These are phyloP conservation scores for Patiria pectinifera DNA, from an alignment of 53 echinoderm and acorn worm genomes.

Conservation along the genomic window DNA sequence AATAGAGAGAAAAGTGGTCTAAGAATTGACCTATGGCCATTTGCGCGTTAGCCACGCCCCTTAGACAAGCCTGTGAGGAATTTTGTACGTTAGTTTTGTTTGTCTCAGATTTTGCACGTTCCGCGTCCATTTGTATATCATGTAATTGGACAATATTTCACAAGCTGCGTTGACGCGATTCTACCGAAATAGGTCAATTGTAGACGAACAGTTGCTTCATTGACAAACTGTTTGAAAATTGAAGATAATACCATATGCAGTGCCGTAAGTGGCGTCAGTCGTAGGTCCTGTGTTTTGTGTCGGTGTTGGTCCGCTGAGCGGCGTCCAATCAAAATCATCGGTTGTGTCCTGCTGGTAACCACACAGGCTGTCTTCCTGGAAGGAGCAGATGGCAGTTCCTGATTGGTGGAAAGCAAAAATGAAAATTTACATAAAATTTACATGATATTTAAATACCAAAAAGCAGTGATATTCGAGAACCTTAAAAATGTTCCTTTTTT, in stretches of 20 bases:
- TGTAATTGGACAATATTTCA: no score
- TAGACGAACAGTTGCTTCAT: no score
- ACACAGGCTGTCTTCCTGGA: slow-evolving; percentile 66
- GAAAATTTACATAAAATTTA: neutral
- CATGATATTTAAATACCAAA: neutral
- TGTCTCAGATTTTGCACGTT: no score
- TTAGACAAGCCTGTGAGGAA: no score
- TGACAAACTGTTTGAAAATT: neutral
- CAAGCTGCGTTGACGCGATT: no score
- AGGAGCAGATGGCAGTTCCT: slow-evolving; percentile 66
- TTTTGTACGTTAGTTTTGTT: no score
- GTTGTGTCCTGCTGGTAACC: slow-evolving; percentile 69
- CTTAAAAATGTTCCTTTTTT: neutral
- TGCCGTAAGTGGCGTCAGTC: slow-evolving; percentile 61
- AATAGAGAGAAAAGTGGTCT: no score
- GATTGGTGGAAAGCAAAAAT: slow-evolving; percentile 1
- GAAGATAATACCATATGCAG: slow-evolving; percentile 53
- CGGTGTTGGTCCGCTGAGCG: slow-evolving; percentile 51
- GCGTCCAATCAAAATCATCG: slow-evolving; percentile 79
- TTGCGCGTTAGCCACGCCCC: no score
- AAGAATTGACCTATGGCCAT: no score
- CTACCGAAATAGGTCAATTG: no score
- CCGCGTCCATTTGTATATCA: no score
- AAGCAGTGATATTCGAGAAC: neutral
- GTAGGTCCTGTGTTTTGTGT: slow-evolving; percentile 64